Conservation (phyloP, 2,888 invertebrate species). For the Hirtodrosophila alboralis region DNA sequence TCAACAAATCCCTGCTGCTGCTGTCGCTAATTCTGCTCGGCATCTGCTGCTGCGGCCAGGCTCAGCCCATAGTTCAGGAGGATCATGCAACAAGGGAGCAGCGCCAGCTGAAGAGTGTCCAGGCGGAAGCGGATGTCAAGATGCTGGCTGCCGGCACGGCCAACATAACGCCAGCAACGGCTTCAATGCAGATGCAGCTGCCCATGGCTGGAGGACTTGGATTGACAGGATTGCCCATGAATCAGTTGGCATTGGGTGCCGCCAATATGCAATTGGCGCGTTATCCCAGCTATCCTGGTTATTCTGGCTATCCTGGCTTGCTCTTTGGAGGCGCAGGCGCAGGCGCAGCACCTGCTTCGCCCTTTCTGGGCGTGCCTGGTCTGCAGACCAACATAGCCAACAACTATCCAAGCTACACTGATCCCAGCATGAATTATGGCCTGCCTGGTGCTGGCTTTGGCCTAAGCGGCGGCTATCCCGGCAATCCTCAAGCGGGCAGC, state of each 20-base stretch:
- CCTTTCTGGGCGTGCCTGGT: slow-evolving; percentile 40
- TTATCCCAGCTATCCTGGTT: slow-evolving; percentile 54
- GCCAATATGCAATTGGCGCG: too few relatives aligned
- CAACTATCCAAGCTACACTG: slow-evolving; percentile 42
- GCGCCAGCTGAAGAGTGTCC: slow-evolving; percentile 56
- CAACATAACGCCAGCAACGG: slow-evolving; percentile 49
- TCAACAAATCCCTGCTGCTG: slow-evolving; percentile 39
- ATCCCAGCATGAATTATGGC: slow-evolving; percentile 38
- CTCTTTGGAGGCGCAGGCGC: slow-evolving; percentile 35
- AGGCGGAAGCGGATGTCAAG: slow-evolving; percentile 59
- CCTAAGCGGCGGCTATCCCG: slow-evolving; percentile 1
- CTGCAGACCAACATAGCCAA: slow-evolving; percentile 51
- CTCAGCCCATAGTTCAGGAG: slow-evolving; percentile 46
- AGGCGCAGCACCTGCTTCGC: slow-evolving; percentile 12
- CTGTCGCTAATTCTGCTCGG: slow-evolving; percentile 38
- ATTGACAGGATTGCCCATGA: slow-evolving; percentile 43
- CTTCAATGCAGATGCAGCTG: slow-evolving; percentile 29
- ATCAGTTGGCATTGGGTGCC: slow-evolving; percentile 55
- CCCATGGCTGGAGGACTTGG: slow-evolving; percentile 27
- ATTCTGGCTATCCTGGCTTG: slow-evolving; percentile 3
- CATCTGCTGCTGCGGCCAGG: slow-evolving; percentile 28
- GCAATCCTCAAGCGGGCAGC: slow-evolving; percentile 12
- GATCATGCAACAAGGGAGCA: slow-evolving; percentile 47
- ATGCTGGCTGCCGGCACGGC: slow-evolving; percentile 46
- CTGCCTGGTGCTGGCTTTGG: slow-evolving; percentile 3